Evolutionary conservation across 2,888 invertebrate genomes (phyloP), one percentile per base, ranked within the genome.

Genomic region (Oligia strigilis): DNA sequence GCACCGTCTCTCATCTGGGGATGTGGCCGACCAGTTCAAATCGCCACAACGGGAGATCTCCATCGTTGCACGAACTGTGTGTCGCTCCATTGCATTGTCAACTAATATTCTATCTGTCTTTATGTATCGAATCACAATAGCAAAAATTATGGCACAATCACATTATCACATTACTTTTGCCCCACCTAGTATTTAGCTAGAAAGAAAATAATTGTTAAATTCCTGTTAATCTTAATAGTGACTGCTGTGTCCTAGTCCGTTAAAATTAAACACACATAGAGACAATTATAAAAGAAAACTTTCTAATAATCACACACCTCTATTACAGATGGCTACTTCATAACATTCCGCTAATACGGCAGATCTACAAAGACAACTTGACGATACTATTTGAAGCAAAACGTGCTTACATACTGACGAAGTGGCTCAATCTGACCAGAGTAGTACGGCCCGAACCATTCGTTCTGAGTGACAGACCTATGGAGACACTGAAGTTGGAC

Each of bases 321-420:
- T 40, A 1, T 77, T 86, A n/a, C 91, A 96, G 96, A 1, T 96
- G 96, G 96, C 87, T 96, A 23, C 55, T 87, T 4, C 81, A 92
- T 29, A 96, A 95, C 76, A 81, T 94, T 14, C 84, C 83, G 13
- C 62, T 91, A 40, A 52, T 95, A 23, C 80, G 82, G 0, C 81
- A 79, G 13, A 83, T 96, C 52, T 70, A 83, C 3, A 83, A 86
- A 55, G 9, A 78, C 0, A 89, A 94, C 65, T 87, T 95, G 5
- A 87, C 85, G 0, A 78, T 84, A 49, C 78, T 96, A 36, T 95
- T 92, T 58, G 36, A 90, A 78, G 93, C 93, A 0, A 94, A 94
- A 17, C 93, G 92, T 80, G 92, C 94, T 0, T 89, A 88, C 46
- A 77, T 91, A 17, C 73, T 94, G 1, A 62, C 85, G 2, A 75